phyloP scores from a whole-genome alignment of 2,113 vertebrate species.

The Hyla sarda region DNA sequence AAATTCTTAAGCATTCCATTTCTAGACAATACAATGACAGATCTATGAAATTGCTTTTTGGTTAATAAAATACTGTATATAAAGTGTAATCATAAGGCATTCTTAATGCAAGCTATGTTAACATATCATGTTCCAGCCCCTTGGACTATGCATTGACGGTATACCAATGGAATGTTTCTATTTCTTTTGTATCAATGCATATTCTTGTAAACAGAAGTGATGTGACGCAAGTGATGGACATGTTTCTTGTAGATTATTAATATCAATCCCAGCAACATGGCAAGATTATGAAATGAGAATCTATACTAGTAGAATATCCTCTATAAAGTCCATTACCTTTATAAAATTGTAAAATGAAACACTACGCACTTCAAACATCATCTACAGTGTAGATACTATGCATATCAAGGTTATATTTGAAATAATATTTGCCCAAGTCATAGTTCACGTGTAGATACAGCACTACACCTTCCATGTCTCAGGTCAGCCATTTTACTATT shows the following conservation, averaged over 20 bases:
- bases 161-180: constrained; percentile 67
- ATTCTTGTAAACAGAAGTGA: constrained; percentile 66
- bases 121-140: constrained; percentile 62
- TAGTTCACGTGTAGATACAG: constrained; percentile 70
- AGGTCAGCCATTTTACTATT: constrained; percentile 73
- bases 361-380: constrained; percentile 66
- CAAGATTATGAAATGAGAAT: constrained; percentile 53
- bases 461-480: constrained; percentile 72
- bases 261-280: constrained; percentile 60
- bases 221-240: constrained; percentile 66
- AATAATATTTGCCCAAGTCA: constrained; percentile 69
- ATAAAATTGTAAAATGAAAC: constrained; percentile 67
- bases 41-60: constrained; percentile 63
- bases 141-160: constrained; percentile 60
- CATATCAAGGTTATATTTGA: constrained; percentile 67
- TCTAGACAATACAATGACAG: constrained; percentile 65
- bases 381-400: constrained; percentile 64
- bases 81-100: constrained; percentile 75
- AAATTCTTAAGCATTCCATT: constrained; percentile 40
- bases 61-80: constrained; percentile 70
- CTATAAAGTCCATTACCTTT: constrained; percentile 62
- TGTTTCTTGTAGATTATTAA: constrained; percentile 63
- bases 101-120: constrained; percentile 69
- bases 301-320: constrained; percentile 63
- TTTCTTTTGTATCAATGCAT: constrained; percentile 67